phyloP scores from a whole-genome alignment of 2,888 invertebrate genomes.

The Adineta ricciae region DNA sequence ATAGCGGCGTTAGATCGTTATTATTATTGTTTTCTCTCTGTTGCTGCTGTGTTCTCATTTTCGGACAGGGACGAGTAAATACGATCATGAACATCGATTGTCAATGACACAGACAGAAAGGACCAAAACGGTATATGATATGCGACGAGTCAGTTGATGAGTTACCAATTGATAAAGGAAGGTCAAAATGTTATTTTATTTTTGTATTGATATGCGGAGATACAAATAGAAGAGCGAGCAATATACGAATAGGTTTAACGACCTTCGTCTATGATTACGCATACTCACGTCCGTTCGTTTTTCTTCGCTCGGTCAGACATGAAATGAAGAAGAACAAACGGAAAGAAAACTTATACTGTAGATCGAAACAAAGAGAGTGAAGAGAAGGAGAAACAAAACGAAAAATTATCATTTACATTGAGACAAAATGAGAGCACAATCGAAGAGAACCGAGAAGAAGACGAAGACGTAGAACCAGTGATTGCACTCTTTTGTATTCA shows the following conservation, averaged over 20 bases:
- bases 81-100: background rate
- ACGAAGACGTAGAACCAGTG: background rate
- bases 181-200: background rate
- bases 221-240: background rate
- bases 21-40: background rate
- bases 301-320: background rate
- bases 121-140: background rate
- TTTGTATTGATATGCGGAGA: background rate
- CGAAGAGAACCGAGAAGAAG: background rate
- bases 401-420: background rate
- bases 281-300: conserved; percentile 13
- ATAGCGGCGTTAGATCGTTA: background rate
- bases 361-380: background rate
- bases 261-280: background rate
- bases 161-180: background rate
- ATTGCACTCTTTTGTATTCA: background rate
- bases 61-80: background rate
- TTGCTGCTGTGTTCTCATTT: background rate
- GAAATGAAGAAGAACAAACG: background rate
- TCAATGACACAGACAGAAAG: too few species aligned
- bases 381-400: background rate
- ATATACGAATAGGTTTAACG: background rate
- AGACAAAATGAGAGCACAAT: background rate
- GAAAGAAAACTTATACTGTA: background rate
- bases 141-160: background rate